A percentile compares a stretch with the other conserved stretches of the same genome.
These are phyloP conservation scores for Chanos chanos DNA, from an alignment of 2,797 vertebrate genomes.

Conservation along the genomic window DNA sequence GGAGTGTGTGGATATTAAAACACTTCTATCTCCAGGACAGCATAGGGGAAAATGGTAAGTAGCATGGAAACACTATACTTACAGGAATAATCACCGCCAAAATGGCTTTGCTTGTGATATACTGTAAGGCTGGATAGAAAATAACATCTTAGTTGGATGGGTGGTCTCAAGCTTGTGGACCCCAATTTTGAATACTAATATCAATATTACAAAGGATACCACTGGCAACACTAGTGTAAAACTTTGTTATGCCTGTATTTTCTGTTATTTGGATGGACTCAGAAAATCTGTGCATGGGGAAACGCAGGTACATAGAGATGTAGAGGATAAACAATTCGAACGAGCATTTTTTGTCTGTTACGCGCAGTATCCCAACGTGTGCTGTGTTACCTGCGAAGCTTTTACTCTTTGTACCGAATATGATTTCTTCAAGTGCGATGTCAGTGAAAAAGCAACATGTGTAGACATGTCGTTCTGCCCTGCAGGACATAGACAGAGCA, in stretches of 20 bases:
- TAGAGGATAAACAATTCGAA: slow-evolving; percentile 46
- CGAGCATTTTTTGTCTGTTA: slow-evolving; percentile 61
- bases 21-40: slow-evolving; percentile 97
- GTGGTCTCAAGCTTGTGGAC: slow-evolving; percentile 61
- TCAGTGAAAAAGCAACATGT: slow-evolving; percentile 72
- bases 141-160: slow-evolving; percentile 54
- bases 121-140: slow-evolving; percentile 59
- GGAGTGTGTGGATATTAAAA: slow-evolving; percentile 99
- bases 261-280: slow-evolving; percentile 54
- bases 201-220: slow-evolving; percentile 59
- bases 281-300: slow-evolving; percentile 46
- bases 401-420: slow-evolving; percentile 53
- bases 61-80: slow-evolving; percentile 70
- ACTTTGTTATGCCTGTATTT: slow-evolving; percentile 72
- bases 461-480: slow-evolving; percentile 63
- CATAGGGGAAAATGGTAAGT: slow-evolving; percentile 96
- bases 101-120: slow-evolving; percentile 75
- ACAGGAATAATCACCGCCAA: slow-evolving; percentile 65
- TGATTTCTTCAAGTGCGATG: slow-evolving; percentile 51
- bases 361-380: slow-evolving; percentile 58
- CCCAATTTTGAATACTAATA: slow-evolving; percentile 58
- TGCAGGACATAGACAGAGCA: slow-evolving; percentile 56
- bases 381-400: slow-evolving; percentile 54
- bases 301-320: slow-evolving; percentile 59
- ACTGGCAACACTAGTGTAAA: slow-evolving; percentile 65